These are phyloP conservation scores for human DNA, from an alignment of 2,113 vertebrate genomes.

Conservation along the genomic window GRCh38 chrX:108322501-108323000, in stretches of 20 bases:
- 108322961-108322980: neutral
- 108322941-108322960: slow-evolving; percentile 6
- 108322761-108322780: slow-evolving; percentile 28
- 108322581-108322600: slow-evolving; percentile 19
- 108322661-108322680: neutral
- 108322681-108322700: neutral
- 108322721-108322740: neutral
- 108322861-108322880: neutral
- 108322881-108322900: neutral
- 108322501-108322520: neutral
- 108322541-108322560: neutral
- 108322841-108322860: neutral
- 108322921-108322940: neutral
- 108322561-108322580: neutral
- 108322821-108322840: neutral
- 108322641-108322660: slow-evolving; percentile 12
- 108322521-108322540: neutral
- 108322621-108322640: slow-evolving; percentile 38
- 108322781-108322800: neutral
- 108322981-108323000: neutral
- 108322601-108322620: neutral
- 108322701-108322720: neutral
- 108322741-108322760: neutral
- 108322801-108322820: slow-evolving; percentile 37
- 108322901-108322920: neutral